phyloP scores from a whole-genome alignment of 2,797 vertebrate genomes.

The Cetoscarus ocellatus region DNA sequence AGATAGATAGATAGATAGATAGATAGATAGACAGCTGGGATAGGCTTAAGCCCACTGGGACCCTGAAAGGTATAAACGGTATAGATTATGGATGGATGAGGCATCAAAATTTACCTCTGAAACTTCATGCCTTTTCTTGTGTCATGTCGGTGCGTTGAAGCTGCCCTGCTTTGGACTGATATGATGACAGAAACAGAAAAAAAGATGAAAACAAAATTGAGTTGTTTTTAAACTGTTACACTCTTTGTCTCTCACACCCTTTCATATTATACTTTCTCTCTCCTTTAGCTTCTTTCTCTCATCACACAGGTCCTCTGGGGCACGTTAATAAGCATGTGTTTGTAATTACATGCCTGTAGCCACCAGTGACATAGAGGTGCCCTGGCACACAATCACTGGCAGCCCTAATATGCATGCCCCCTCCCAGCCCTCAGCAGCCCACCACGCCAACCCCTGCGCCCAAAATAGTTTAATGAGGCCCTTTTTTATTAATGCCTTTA shows the following conservation, averaged over 20 bases:
- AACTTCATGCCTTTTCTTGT: too few relatives aligned
- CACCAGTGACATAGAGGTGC: conserved; percentile 79
- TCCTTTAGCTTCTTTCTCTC: conserved; percentile 24
- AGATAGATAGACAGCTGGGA: too few relatives aligned
- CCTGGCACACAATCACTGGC: conserved; percentile 70
- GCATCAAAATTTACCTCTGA: too few relatives aligned
- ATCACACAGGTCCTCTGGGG: conserved; percentile 63
- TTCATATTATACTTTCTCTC: conserved; percentile 3
- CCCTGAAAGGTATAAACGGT: too few relatives aligned
- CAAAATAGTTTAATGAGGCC: conserved; percentile 84
- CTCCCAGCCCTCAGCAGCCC: conserved; percentile 35
- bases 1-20: too few relatives aligned
- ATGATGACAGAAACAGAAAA: not conserved
- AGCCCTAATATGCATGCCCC: conserved; percentile 55
- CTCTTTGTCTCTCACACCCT: conserved; percentile 4
- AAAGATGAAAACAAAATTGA: not conserved
- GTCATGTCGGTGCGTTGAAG: too few relatives aligned
- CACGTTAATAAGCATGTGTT: conserved; percentile 82
- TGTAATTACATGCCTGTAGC: conserved; percentile 76
- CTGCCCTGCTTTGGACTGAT: too few relatives aligned
- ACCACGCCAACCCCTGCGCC: conserved; percentile 59
- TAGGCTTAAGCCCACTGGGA: too few relatives aligned
- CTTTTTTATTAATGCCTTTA: conserved; percentile 77
- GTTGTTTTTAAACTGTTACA: not conserved
- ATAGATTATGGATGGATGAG: too few relatives aligned